Evolutionary conservation across 2,113 vertebrate genomes (phyloP), one percentile per base, ranked within the genome.

Genomic region (Grallaria varia): DNA sequence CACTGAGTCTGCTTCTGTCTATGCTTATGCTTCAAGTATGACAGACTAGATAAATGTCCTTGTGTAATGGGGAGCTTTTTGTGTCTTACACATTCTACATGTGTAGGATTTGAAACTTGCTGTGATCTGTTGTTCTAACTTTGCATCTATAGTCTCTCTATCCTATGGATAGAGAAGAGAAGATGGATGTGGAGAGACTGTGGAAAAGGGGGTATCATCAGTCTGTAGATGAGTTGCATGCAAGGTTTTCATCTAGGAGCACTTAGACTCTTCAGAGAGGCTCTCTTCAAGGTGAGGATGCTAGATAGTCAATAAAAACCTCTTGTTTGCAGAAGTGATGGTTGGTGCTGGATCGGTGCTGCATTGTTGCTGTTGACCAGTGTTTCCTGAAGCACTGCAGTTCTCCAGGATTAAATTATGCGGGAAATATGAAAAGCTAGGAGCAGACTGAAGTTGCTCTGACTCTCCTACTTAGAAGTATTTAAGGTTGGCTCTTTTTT

Each of bases 71-170:
- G 7, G 16, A 19, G 24, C 18, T 50, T 88, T 66, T 53, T 66
- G 35, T 66, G 39, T 83, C 33, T 33, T 76, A 1, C 42, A 33
- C 1, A 0, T 84, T 53, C 31, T 49, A 6, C 4, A 2, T 27
- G 25, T 3, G 0, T 24, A 53, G 39, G 15, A 40, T 71, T 75
- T 68, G 47, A 62, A 85, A 31, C 11, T 42, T 17, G 0, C 7
- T 82, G 58, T 82, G 40, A 23, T 37, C 9, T 0, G 0, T 35
- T 72, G 27, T 85, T 28, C 35, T 37, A 40, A 82, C 35, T 52
- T 37, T 72, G 37, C 15, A 30, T 68, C 31, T 31, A 0, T 39
- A 10, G 8, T 68, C 9, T 59, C 1, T 0, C 23, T 84, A 1
- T 47, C 10, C 28, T 19, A 0, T 33, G 27, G 40, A 5, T 20